These are phyloP conservation scores for Pristionchus entomophagus DNA, from an alignment of 2,888 invertebrate species.

Conservation along the genomic window DNA sequence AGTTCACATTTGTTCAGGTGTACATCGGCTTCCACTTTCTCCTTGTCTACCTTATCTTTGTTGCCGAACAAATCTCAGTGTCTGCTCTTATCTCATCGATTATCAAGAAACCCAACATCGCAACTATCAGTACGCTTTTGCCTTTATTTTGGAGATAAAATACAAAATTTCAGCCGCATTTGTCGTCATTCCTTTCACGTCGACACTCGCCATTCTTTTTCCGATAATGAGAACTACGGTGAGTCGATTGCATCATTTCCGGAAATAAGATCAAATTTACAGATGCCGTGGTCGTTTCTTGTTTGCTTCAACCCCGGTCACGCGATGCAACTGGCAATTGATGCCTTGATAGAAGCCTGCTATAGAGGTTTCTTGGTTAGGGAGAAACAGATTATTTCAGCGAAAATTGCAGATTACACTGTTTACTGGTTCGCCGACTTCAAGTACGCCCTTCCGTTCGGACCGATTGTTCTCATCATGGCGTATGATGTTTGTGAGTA, in stretches of 20 bases:
- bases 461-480: neutral
- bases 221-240: neutral
- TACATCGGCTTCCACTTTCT: conserved; percentile 34
- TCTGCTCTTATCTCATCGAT: neutral
- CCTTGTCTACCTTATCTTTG: neutral
- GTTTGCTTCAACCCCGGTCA: conserved; percentile 22
- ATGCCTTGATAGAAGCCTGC: neutral
- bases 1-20: neutral
- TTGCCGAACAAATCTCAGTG: neutral
- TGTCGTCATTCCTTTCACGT: neutral
- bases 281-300: neutral
- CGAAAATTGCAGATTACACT: neutral
- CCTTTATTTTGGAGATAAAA: neutral
- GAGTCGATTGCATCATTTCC: neutral
- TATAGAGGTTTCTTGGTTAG: neutral
- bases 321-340: neutral
- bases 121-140: neutral
- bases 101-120: conserved; percentile 26
- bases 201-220: neutral
- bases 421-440: neutral
- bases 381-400: neutral
- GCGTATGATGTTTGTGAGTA: neutral
- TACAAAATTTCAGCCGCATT: neutral
- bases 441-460: neutral
- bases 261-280: neutral